Evolutionary conservation across 2,113 vertebrate genomes (phyloP), one percentile per base, ranked within the genome.

Genomic region (Pyxicephalus adspersus): DNA sequence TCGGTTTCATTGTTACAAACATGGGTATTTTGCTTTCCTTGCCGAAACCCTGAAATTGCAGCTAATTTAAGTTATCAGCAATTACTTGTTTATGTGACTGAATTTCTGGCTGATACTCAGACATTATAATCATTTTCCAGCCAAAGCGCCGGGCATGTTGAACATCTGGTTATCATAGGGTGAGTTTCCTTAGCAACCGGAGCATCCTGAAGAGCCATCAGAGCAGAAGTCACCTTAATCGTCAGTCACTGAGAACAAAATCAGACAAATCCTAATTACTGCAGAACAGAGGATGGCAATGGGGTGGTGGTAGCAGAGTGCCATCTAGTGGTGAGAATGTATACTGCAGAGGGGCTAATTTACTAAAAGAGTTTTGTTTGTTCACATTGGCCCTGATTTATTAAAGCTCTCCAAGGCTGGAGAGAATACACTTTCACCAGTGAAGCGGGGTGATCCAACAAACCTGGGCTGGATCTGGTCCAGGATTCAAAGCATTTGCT

Each of bases 81-180:
- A 77, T 77, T 75, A 25, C 61, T 75, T 82, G 80, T 82, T 82
- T 82, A 82, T 82, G 65, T 82, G 80, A 82, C 75, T 82, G 80
- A 82, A 66, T 64, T 66, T 82, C 72, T 71, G 54, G 45, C 80
- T 26, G 70, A 75, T 82, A 58, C 71, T 54, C 80, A 82, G 80
- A 58, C 60, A 81, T 74, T 73, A 74, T 57, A 81, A 38, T 81
- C 54, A 81, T 81, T 81, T 80, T 65, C 68, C 28, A 55, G 68
- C 68, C 18, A 57, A 26, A 73, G 68, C 71, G 50, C 70, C 60
- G 66, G 79, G 60, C 79, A 38, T 65, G 80, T 38, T 50, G 80
- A 82, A 82, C 80, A 82, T 82, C 80, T 82, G 80, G 70, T 64
- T 82, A 82, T 82, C 80, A 55, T 63, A 64, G 80, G 80, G 72